Conservation (phyloP, 2,113 vertebrate genomes). For the Pitta sordida region DNA sequence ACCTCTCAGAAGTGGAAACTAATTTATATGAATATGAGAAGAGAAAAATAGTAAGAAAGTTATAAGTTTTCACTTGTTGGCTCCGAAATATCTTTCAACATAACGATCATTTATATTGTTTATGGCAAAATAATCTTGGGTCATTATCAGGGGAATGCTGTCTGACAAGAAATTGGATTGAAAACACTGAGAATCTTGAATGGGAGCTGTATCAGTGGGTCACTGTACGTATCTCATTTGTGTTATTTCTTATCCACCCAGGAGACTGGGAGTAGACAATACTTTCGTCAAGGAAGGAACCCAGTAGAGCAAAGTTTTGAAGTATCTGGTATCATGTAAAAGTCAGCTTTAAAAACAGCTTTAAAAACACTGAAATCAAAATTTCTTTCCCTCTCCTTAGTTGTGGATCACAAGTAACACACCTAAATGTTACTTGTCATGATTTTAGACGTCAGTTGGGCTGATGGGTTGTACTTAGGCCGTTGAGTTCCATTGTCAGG, state of each 20-base stretch:
- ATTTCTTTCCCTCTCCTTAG: neutral
- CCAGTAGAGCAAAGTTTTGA: neutral
- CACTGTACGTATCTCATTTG: neutral
- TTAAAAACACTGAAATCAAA: neutral
- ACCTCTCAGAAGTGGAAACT: neutral
- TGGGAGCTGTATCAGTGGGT: neutral
- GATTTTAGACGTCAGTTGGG: neutral
- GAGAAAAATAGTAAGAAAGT: neutral
- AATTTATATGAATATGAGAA: neutral
- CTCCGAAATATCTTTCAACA: neutral
- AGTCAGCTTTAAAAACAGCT: neutral
- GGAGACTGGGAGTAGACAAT: neutral
- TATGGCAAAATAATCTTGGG: neutral
- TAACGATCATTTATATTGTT: neutral
- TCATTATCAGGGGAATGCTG: neutral
- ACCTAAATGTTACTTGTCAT: neutral
- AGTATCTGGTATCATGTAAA: neutral
- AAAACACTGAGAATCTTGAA: neutral
- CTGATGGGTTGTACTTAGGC: neutral
- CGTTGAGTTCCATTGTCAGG: neutral
- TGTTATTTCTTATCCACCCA: neutral
- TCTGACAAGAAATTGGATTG: neutral
- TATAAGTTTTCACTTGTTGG: neutral
- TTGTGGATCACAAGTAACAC: neutral
- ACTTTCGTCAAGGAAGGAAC: neutral